Base-by-base conservation (phyloP, 2,797 vertebrate species). In the Coracias cyanogaster region DNA sequence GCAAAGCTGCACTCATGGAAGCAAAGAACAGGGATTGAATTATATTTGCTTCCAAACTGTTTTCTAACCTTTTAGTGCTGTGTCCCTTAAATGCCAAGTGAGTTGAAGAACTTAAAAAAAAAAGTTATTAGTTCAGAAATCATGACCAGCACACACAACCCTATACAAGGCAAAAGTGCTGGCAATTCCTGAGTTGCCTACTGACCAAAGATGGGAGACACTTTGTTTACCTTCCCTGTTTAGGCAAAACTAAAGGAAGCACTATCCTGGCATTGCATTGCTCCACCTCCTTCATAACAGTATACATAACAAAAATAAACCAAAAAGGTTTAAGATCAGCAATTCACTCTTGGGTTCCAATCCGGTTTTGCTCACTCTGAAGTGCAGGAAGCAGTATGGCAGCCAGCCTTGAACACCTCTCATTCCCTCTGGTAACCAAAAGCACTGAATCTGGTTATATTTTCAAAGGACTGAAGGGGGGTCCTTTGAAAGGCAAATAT, bases 11-110 rank as follows among this genome's bases (percentile, higher is more conserved):
- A 74, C 82, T 95, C 58, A 86, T 17, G 58, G 80, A 33, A 81
- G 55, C 60, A 82, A 83, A 65, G 90, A 94, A 91, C 85, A 96
- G 66, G 12, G 85, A 88, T 82, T 91, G 77, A 83, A 76, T 94
- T 94, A 64, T 86, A 73, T 11, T 76, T 89, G 85, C 28, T 94
- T 51, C n/a, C 29, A 52, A 60, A 93, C 28, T 54, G 33, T 74
- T 77, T 80, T 45, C 43, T 86, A 72, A 91, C 46, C 62, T 88
- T 91, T 76, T 46, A 25, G 48, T 82, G 39, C 37, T 64, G 39
- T 46, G 70, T 85, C 45, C 60, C n/a, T 76, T 37, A 67, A 66
- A 72, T 19, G 15, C 17, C 51, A 94, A 89, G 19, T 17, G 52
- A 28, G 8, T 60, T 3, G 5, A 72, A 79, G 76, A 86, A 60